Evolutionary conservation across 2,888 invertebrate genomes (phyloP).

Genomic region (Cataglyphis albicans): DNA sequence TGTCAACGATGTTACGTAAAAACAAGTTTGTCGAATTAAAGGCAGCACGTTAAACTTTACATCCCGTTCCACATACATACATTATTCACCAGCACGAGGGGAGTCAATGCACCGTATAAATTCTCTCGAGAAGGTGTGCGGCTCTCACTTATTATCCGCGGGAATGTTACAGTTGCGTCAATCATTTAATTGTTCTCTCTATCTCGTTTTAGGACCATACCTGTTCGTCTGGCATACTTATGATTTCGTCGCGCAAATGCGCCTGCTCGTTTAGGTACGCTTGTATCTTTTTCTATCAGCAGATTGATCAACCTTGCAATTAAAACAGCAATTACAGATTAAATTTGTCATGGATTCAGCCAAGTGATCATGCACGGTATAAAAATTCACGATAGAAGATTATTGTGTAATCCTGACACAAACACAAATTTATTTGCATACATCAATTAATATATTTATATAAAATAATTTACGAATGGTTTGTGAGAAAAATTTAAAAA

Average conservation of each 20-base stretch:
- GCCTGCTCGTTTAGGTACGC: background rate
- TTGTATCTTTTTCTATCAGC: conserved; percentile 9
- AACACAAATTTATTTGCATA: background rate
- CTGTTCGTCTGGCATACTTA: background rate
- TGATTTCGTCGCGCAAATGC: conserved; percentile 11
- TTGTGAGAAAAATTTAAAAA: background rate
- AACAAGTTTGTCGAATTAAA: conserved; percentile 63
- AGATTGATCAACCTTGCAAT: background rate
- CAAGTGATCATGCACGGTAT: background rate
- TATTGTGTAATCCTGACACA: background rate
- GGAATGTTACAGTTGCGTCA: conserved; percentile 30
- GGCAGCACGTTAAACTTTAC: conserved; percentile 44
- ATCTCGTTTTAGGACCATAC: conserved; percentile 13
- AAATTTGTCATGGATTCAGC: conserved; percentile 2
- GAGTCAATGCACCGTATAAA: conserved; percentile 24
- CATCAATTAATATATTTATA: background rate
- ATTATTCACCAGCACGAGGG: conserved; percentile 14
- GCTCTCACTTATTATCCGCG: conserved; percentile 28
- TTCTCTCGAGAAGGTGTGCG: conserved; percentile 41
- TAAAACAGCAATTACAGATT: conserved; percentile 26
- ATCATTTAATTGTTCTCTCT: conserved; percentile 57
- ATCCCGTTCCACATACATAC: conserved; percentile 45
- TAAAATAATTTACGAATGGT: background rate
- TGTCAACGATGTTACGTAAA: conserved; percentile 49
- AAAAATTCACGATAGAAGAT: background rate